Percentiles rank a stretch among this genome's conserved stretches.
phyloP scores from a whole-genome alignment of 2,888 invertebrate genomes.

The Schizaphis graminum region DNA sequence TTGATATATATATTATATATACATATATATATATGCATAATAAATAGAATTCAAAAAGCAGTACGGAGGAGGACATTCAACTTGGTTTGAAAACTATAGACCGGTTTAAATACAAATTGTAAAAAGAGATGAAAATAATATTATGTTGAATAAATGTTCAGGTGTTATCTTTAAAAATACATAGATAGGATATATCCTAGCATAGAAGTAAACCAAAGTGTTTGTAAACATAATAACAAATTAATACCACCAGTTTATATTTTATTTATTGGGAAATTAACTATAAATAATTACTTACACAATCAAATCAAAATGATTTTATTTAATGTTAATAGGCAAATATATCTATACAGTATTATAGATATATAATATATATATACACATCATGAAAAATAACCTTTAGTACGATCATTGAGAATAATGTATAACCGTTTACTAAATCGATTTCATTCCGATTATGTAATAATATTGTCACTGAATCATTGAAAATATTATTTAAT shows the following conservation, averaged over 20 bases:
- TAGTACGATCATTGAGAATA: background rate
- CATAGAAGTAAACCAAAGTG: background rate
- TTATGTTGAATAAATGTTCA: background rate
- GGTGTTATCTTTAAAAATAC: background rate
- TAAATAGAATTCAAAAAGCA: conserved; percentile 26
- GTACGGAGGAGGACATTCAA: conserved; percentile 11
- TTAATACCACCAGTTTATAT: background rate
- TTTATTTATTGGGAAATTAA: background rate
- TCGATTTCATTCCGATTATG: background rate
- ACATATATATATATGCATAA: background rate
- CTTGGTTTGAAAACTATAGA: conserved; percentile 21
- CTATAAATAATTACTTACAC: background rate
- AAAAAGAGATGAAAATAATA: background rate
- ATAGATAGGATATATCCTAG: too few species aligned
- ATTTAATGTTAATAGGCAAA: background rate
- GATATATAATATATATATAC: background rate
- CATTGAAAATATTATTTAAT: background rate
- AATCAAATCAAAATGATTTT: background rate
- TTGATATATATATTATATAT: too few species aligned
- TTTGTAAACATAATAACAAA: background rate
- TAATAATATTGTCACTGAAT: background rate
- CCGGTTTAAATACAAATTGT: conserved; percentile 10
- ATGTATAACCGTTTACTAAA: background rate
- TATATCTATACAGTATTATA: background rate
- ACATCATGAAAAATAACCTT: background rate